phyloP scores from a whole-genome alignment of 2,113 vertebrate genomes.

The Rallus limicola region DNA sequence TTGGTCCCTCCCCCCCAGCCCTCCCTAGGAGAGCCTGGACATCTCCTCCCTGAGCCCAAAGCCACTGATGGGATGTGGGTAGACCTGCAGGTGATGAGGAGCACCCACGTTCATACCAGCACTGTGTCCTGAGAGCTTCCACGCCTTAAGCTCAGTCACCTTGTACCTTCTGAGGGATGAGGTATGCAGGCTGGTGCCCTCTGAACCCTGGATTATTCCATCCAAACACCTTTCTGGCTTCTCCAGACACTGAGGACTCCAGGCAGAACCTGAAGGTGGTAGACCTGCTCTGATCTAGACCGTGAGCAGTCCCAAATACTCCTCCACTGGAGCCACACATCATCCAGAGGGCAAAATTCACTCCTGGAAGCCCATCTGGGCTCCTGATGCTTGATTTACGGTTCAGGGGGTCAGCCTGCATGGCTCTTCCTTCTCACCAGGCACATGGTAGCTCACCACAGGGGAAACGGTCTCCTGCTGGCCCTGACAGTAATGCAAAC shows the following conservation, averaged over 20 bases:
- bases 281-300: not conserved
- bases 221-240: not conserved
- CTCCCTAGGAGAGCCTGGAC: not conserved
- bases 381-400: not conserved
- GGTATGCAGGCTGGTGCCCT: not conserved
- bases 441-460: not conserved
- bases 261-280: not conserved
- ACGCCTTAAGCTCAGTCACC: accelerated
- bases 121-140: not conserved
- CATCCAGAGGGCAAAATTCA: not conserved
- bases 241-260: not conserved
- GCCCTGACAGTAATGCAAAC: not conserved
- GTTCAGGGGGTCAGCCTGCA: accelerated
- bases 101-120: not conserved
- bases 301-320: not conserved
- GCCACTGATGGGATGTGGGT: not conserved
- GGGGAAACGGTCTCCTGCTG: not conserved
- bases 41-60: not conserved
- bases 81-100: not conserved
- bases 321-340: not conserved
- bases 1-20: no score
- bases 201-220: not conserved
- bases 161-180: not conserved
- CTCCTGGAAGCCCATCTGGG: not conserved
- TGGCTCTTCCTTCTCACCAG: not conserved